Base-by-base conservation (phyloP, 2,797 vertebrate genomes). In the Luscinia megarhynchos region DNA sequence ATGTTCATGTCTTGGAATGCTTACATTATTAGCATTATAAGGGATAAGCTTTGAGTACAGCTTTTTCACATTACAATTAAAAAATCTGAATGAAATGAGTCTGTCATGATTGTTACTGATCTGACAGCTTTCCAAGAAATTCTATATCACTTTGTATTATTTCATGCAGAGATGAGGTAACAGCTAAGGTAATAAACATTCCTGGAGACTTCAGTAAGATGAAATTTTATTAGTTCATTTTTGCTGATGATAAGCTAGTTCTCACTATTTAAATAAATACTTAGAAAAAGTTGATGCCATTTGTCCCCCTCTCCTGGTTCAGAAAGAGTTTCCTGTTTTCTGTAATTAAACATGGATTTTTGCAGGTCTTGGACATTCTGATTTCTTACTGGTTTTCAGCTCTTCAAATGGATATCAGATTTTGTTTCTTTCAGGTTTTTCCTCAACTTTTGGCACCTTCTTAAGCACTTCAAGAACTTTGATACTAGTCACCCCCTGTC, bases 301-400 rank as follows among this genome's bases (percentile, higher is more conserved):
- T 87, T 93, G 43, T 81, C 10, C 3, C 30, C 24, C 21, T 80
- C 15, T 2, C 29, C 15, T 18, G 2, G 59, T 94, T 41, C 77
- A 84, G 53, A 87, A 89, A 55, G 29, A 26, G 9, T 64, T 90
- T 70, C 45, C 53, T 84, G 11, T 27, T 91, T 77, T 43, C 32
- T 46, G 11, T 70, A 80, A 81, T 43, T 61, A 77, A 93, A 84
- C 21, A 50, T 75, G 41, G 45, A 84, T 96, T 95, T 97, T 94
- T 92, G 58, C 64, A 72, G 40, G 15, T 87, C 46, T 72, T 61
- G 69, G 22, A 16, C 59, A 40, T 90, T 93, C 40, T 84, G 3
- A 83, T 93, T 95, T 82, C 48, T 87, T 77, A 46, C 54, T 66
- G 29, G 58, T 95, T 94, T 95, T 73, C 82, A 82, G 43, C 78